phyloP scores from a whole-genome alignment of 2,797 vertebrate genomes.

The Sternarchorhynchus goeldii region DNA sequence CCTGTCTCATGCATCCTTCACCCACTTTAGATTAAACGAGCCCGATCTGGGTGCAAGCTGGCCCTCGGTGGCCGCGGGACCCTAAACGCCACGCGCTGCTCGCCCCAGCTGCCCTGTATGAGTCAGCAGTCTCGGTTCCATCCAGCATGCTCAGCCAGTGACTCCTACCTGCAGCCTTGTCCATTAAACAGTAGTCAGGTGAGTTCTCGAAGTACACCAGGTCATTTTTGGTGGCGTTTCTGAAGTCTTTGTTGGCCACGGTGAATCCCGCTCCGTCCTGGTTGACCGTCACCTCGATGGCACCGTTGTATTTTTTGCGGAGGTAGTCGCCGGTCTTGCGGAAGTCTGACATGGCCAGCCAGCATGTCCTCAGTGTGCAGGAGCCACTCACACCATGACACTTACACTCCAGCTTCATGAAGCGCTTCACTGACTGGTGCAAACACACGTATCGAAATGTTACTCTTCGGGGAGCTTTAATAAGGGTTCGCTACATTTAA shows the following conservation, averaged over 20 bases:
- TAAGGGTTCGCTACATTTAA: too few species aligned
- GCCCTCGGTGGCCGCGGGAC: not conserved
- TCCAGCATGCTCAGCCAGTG: not conserved
- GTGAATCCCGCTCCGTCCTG: conserved; percentile 95
- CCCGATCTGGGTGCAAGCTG: conserved; percentile 9
- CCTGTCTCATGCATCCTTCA: not conserved
- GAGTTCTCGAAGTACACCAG: conserved; percentile 99
- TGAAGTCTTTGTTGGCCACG: conserved; percentile 88
- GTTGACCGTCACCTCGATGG: conserved; percentile 96
- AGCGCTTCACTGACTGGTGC: conserved; percentile 93
- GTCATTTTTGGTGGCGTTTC: conserved; percentile 86
- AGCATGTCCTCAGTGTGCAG: conserved; percentile 95
- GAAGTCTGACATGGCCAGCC: conserved; percentile 97
- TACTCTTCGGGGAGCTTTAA: not conserved
- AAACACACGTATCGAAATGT: conserved; percentile 7
- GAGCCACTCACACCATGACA: conserved; percentile 97
- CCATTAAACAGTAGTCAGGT: conserved; percentile 95
- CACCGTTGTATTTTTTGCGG: conserved; percentile 91
- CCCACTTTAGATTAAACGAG: conserved; percentile 15
- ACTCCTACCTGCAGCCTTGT: conserved; percentile 90
- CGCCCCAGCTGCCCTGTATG: too few species aligned
- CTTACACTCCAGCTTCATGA: conserved; percentile 98
- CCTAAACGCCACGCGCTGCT: not conserved
- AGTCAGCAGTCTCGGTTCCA: not conserved
- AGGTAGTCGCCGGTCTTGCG: conserved; percentile 95